These are phyloP conservation scores for Drosophila mimica DNA, from an alignment of 2,888 invertebrate genomes.

Conservation along the genomic window DNA sequence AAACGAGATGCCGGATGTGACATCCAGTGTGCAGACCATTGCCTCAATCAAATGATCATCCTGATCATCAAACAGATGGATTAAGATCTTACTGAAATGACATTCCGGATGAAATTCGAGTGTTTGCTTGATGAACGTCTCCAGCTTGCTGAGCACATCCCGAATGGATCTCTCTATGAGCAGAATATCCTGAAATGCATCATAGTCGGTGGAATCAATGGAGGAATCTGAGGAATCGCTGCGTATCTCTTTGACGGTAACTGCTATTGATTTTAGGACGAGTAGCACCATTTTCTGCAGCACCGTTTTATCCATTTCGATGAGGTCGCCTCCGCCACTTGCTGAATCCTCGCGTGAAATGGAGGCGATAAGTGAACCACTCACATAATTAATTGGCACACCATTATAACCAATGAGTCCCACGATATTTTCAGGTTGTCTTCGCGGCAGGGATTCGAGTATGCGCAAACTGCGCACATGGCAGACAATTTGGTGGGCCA, in stretches of 20 bases:
- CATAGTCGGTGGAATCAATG: slow-evolving; percentile 93
- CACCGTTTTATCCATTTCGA: slow-evolving; percentile 90
- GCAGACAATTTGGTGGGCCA: slow-evolving; percentile 94
- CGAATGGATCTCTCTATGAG: slow-evolving; percentile 94
- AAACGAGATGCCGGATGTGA: slow-evolving; percentile 93
- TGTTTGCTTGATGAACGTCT: slow-evolving; percentile 92
- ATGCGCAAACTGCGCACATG: slow-evolving; percentile 94
- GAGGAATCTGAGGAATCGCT: slow-evolving; percentile 95
- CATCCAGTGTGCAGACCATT: slow-evolving; percentile 96
- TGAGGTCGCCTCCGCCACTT: slow-evolving; percentile 51
- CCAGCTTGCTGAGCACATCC: slow-evolving; percentile 92
- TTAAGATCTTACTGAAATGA: slow-evolving; percentile 94
- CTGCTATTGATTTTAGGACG: slow-evolving; percentile 94
- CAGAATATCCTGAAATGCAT: slow-evolving; percentile 95
- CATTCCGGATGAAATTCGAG: slow-evolving; percentile 95
- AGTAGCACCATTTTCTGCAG: slow-evolving; percentile 94
- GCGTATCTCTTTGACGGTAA: slow-evolving; percentile 95
- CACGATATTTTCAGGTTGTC: slow-evolving; percentile 83
- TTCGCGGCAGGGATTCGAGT: slow-evolving; percentile 83
- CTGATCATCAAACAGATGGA: slow-evolving; percentile 95
- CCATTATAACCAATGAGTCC: slow-evolving; percentile 84
- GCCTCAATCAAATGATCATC: slow-evolving; percentile 96
- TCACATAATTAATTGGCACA: slow-evolving; percentile 71
- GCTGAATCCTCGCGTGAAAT: slow-evolving; percentile 18
- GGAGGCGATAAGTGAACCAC: slow-evolving; percentile 48